These are phyloP conservation scores for Minunthozetes semirufus DNA, from an alignment of 2,888 invertebrate species.

Conservation along the genomic window DNA sequence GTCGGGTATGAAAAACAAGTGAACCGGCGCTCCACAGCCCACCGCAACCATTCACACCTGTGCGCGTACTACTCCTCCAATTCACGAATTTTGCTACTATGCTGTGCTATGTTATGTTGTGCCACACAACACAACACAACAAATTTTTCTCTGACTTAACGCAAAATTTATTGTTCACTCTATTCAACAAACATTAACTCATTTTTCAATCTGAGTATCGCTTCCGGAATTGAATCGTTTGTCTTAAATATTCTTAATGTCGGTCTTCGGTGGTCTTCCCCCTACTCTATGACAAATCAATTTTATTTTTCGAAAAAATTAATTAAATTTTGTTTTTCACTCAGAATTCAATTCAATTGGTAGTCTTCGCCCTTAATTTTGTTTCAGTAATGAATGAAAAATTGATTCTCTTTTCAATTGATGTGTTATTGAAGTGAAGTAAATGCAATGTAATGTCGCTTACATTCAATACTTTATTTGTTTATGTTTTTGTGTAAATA, in stretches of 20 bases:
- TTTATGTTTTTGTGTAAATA: constrained; percentile 22
- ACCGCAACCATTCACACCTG: constrained; percentile 29
- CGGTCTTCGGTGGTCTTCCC: neutral
- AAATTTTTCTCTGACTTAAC: neutral
- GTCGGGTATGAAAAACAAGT: neutral
- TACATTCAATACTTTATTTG: constrained; percentile 23
- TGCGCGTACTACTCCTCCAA: constrained; percentile 20
- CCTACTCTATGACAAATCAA: neutral
- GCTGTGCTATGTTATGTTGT: neutral
- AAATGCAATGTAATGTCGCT: constrained; percentile 2
- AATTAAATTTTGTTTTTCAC: neutral
- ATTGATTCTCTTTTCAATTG: neutral
- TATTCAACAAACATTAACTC: neutral
- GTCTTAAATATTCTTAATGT: neutral
- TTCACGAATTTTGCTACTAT: constrained; percentile 24
- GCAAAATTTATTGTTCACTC: neutral
- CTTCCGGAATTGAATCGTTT: constrained; percentile 25
- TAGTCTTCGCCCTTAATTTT: neutral
- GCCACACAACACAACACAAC: too few relatives aligned
- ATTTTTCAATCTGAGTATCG: constrained; percentile 13
- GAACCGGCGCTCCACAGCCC: neutral
- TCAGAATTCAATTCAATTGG: neutral
- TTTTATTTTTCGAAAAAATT: neutral
- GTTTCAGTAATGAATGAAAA: constrained; percentile 6
- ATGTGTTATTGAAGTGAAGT: neutral